phyloP scores from a whole-genome alignment of 2,113 vertebrate genomes.

The Aptenodytes patagonicus region DNA sequence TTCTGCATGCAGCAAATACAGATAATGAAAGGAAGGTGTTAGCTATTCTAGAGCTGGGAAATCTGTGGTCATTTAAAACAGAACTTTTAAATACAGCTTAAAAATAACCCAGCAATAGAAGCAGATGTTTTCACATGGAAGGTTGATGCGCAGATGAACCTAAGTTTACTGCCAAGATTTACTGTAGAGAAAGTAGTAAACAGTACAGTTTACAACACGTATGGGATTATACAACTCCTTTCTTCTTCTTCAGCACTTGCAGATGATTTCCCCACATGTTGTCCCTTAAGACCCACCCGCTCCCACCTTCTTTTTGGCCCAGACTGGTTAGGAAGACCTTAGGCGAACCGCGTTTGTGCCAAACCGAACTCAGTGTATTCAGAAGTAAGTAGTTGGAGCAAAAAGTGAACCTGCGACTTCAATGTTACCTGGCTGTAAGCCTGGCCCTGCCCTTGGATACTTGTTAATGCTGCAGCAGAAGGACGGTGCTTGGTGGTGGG shows the following conservation, averaged over 20 bases:
- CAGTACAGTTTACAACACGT: background rate
- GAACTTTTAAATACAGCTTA: background rate
- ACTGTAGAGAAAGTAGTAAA: background rate
- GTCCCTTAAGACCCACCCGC: background rate
- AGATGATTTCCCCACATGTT: background rate
- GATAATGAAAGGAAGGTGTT: background rate
- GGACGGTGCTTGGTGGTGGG: background rate
- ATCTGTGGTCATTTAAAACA: background rate
- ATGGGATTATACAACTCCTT: background rate
- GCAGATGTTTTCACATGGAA: background rate
- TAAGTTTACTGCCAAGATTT: background rate
- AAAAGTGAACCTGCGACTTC: background rate
- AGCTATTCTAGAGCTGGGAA: background rate
- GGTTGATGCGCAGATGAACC: fast-evolving
- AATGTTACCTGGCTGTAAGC: background rate
- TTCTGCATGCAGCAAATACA: background rate
- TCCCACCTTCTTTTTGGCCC: background rate
- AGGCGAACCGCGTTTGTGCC: fast-evolving
- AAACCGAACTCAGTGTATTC: fast-evolving
- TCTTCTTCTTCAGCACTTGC: background rate
- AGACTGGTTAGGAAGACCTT: background rate
- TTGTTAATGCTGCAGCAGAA: background rate
- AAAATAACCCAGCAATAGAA: background rate
- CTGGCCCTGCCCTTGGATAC: background rate
- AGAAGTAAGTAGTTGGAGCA: background rate